These are phyloP conservation scores for Drosophila elegans DNA, from an alignment of 1,140 invertebrate species.

Conservation along the genomic window DNA sequence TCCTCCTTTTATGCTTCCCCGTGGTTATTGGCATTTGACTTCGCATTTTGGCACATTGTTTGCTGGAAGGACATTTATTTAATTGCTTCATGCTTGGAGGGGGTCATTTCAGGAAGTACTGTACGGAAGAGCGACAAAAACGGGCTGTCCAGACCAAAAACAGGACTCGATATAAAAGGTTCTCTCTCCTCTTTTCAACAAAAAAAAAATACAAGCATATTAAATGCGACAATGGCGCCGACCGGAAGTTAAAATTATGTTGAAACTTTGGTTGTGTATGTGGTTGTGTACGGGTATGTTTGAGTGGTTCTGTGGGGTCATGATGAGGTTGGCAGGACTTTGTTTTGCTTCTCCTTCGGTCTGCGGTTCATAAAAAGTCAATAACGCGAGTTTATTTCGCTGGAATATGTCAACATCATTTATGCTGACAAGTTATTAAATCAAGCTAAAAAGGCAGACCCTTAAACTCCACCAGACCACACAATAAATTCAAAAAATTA, in stretches of 20 bases:
- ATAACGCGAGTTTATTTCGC: constrained; percentile 73
- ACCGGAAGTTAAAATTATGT: constrained; percentile 79
- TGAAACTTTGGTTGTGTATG: constrained; percentile 53
- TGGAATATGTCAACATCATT: constrained; percentile 72
- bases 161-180: constrained; percentile 35
- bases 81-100: constrained; percentile 55
- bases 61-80: constrained; percentile 56
- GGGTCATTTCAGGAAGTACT: constrained; percentile 59
- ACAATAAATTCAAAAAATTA: constrained; percentile 10
- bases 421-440: constrained; percentile 77
- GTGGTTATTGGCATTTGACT: constrained; percentile 28
- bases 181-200: not conserved
- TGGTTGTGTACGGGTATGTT: constrained; percentile 26
- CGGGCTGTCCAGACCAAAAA: constrained; percentile 23
- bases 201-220: constrained; percentile 42
- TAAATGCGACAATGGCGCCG: constrained; percentile 75
- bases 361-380: constrained; percentile 81
- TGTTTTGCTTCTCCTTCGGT: constrained; percentile 52
- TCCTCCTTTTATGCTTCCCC: constrained; percentile 15
- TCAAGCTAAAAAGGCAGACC: constrained; percentile 27
- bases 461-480: not conserved
- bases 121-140: constrained; percentile 11
- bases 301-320: constrained; percentile 49
- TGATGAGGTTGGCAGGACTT: constrained; percentile 47
- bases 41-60: constrained; percentile 51